Evolutionary conservation across 2,888 invertebrate genomes (phyloP), one percentile per base, ranked within the genome.

Genomic region (Leucophenga maculata): DNA sequence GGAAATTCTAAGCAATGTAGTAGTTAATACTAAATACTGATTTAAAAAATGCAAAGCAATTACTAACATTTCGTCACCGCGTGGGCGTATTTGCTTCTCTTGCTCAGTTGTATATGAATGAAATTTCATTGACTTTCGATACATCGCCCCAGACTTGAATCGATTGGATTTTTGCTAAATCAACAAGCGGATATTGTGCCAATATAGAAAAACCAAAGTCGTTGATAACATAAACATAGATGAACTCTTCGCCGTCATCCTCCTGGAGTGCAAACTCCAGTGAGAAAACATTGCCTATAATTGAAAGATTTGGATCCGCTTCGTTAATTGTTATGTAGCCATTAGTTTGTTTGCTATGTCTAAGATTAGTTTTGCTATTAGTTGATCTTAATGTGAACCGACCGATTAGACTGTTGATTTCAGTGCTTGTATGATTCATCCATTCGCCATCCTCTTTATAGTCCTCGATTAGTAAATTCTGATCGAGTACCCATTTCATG

Each of bases 81-180:
- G 20, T 20, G 11, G 11, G 39, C 39, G 11, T 39, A n/a, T n/a
- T 39, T 39, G 9, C 8, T 39, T 39, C 11, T 39, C 39, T 20
- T 65, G n/a, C n/a, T 83, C 74, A 85, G 70, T 80, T 73, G 66
- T 85, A 86, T 71, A 72, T 75, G 77, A 88, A 82, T 52, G 84
- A 78, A 74, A 88, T 74, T 69, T 86, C 80, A 39, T 80, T 79
- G 44, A 88, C 79, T 77, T 86, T 86, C 71, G 85, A 75, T 22
- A 88, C 83, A 80, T 88, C 88, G 65, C 86, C 88, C 87, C 88
- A 88, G 55, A 88, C 82, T 77, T 88, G 88, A 31, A 88, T 73
- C 55, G 86, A 80, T 72, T 84, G 74, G 44, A 88, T 88, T 16
- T 84, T 78, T 55, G 80, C 74, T 14, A 88, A 78, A 66, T 83